Conservation (phyloP, 1,140 invertebrate genomes). For the Pygmarrhopalites habei region DNA sequence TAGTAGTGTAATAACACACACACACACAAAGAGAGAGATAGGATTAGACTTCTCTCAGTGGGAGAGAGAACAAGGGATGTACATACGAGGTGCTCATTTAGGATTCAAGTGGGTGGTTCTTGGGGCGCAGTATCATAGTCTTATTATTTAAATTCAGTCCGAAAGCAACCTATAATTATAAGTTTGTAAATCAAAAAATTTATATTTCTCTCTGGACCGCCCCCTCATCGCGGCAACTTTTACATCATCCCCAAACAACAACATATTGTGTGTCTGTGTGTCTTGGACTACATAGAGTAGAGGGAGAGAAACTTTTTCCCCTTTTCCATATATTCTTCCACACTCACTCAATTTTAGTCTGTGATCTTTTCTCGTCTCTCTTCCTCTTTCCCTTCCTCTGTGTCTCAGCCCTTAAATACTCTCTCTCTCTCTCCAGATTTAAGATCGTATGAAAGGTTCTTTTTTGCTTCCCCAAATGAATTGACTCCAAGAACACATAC, state of each 20-base stretch:
- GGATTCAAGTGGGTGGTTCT: constrained; percentile 32
- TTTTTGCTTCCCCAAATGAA: no score
- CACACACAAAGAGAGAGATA: constrained; percentile 3
- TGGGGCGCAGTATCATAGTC: constrained; percentile 22
- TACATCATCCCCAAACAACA: neutral
- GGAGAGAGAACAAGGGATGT: no score
- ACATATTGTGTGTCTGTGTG: no score
- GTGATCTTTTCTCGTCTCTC: neutral
- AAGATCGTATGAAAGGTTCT: no score
- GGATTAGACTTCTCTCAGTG: no score
- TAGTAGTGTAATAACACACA: no score
- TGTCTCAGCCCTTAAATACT: no score
- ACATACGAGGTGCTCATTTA: constrained; percentile 15
- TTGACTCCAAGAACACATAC: no score
- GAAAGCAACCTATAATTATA: constrained; percentile 33
- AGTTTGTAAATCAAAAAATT: constrained; percentile 39
- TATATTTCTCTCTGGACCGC: constrained; percentile 27
- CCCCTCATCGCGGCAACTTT: constrained; percentile 35
- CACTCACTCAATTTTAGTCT: neutral
- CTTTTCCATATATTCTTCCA: neutral
- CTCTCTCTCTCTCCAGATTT: no score
- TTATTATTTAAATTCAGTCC: constrained; percentile 35
- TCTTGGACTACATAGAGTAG: no score
- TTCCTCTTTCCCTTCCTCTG: neutral
- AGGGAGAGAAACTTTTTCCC: no score